A percentile compares a stretch with the other conserved stretches of the same genome.
Evolutionary conservation across 92 coral and sea anemone species (phyloP).

Genomic region (Parazoanthus swiftii): DNA sequence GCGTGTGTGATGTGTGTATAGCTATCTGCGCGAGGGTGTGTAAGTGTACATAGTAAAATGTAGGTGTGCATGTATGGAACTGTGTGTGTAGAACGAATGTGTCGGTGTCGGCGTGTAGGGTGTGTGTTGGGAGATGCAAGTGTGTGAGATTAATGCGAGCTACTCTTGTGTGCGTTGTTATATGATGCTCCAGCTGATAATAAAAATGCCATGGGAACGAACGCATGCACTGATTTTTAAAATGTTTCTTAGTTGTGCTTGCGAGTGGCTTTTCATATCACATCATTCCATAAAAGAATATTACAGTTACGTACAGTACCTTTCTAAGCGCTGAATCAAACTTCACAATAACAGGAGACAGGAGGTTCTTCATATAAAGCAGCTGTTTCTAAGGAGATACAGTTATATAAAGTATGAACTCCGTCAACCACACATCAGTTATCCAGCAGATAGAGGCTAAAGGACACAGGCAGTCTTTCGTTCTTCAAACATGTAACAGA

Average conservation of each 20-base stretch:
- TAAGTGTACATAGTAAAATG: not conserved
- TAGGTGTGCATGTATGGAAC: not conserved
- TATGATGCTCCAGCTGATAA: too few relatives aligned
- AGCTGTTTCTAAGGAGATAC: constrained; percentile 72
- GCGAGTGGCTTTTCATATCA: too few relatives aligned
- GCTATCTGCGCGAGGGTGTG: not conserved
- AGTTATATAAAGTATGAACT: not conserved
- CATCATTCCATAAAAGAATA: not conserved
- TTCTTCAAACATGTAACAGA: too few relatives aligned
- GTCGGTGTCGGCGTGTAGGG: not conserved
- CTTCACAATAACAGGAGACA: constrained; percentile 80
- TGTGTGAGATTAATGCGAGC: not conserved
- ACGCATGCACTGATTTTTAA: too few relatives aligned
- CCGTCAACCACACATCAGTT: not conserved
- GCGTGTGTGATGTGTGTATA: too few relatives aligned
- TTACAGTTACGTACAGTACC: constrained; percentile 43
- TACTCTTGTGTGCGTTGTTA: not conserved
- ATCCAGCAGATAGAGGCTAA: not conserved
- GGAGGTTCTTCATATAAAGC: constrained; percentile 79
- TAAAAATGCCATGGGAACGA: too few relatives aligned
- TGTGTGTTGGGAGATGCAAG: not conserved
- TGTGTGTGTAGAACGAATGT: not conserved
- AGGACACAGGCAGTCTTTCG: too few relatives aligned
- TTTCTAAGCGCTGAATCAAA: constrained; percentile 75
- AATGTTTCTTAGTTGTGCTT: too few relatives aligned